Evolutionary conservation across 2,113 vertebrate genomes (phyloP), one percentile per base, ranked within the genome.

Genomic region (Lepisosteus oculatus): DNA sequence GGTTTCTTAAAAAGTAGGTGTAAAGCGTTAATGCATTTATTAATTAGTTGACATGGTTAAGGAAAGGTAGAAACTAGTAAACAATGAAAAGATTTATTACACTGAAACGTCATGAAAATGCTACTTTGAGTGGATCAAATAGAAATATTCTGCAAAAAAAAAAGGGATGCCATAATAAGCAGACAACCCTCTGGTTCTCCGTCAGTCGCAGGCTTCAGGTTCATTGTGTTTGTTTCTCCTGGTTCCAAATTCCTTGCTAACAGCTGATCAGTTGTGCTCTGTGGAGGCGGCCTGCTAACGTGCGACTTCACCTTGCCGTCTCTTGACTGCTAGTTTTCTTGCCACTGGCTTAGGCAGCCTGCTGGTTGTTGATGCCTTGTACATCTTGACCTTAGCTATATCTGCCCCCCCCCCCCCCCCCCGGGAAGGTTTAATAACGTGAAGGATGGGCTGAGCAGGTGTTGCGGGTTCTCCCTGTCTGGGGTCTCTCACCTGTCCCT

Each of bases 401-500:
- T 42, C 8, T 51, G 1, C 47, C 57, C 62, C 8, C n/a, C 62
- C 42, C 42, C 4, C 47, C 57, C 62, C 8, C n/a, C 62, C 42
- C 42, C 4, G 29, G 62, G 29, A 41, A 65, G 62, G 62, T 59
- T 13, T 59, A 4, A n/a, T 59, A 59, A 6, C 47, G 14, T 65
- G 62, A 65, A 65, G 62, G 62, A 65, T 65, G 62, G 42, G 62
- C 42, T 43, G 62, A 65, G 17, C 62, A 65, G 62, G 62, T 65
- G 62, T 42, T 65, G 9, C 41, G 42, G 62, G 29, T 65, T 65
- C 29, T 65, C 42, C 42, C 6, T 43, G 17, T 41, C 62, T 65
- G 8, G 29, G 8, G 62, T 65, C 3, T 62, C 80, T 78, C 83
- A 84, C 83, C 84, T 77, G 62, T 68, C 59, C 78, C 76, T 73